Percentiles rank a stretch among this genome's conserved stretches.
Evolutionary conservation across 1,140 invertebrate genomes (phyloP).

Genomic region (Probaryconus sp.): DNA sequence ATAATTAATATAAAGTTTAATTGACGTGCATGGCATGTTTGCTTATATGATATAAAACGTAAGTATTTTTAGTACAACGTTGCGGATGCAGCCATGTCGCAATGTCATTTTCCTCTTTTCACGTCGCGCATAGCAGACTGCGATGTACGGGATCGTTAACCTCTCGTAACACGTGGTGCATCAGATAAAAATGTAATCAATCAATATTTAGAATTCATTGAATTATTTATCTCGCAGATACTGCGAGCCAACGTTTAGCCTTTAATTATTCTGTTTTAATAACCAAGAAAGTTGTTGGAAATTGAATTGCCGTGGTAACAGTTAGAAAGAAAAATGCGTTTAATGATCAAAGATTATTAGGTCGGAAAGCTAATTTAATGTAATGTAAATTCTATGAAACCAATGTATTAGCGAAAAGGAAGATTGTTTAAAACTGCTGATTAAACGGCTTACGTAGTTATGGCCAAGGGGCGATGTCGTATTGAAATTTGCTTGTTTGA

Average conservation of each 20-base stretch:
- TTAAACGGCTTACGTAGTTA: conserved; percentile 22
- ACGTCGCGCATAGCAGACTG: too few relatives aligned
- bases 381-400: not conserved
- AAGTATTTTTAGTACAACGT: conserved; percentile 28
- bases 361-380: not conserved
- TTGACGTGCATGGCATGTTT: conserved; percentile 29
- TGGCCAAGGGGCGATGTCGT: conserved; percentile 12
- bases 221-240: conserved; percentile 7
- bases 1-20: conserved; percentile 40
- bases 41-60: too few relatives aligned
- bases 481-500: conserved; percentile 46
- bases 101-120: conserved; percentile 11
- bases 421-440: conserved; percentile 7
- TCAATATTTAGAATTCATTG: conserved; percentile 10
- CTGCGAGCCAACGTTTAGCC: not conserved
- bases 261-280: too few relatives aligned
- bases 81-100: conserved; percentile 1
- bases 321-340: too few relatives aligned
- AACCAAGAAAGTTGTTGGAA: too few relatives aligned
- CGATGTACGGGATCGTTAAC: conserved; percentile 21
- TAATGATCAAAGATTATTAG: too few relatives aligned
- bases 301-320: too few relatives aligned
- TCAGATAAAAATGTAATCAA: not conserved
- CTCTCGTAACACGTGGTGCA: not conserved
- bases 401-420: conserved; percentile 16